phyloP scores from a whole-genome alignment of 2,797 vertebrate species.

The Halcyon badia region DNA sequence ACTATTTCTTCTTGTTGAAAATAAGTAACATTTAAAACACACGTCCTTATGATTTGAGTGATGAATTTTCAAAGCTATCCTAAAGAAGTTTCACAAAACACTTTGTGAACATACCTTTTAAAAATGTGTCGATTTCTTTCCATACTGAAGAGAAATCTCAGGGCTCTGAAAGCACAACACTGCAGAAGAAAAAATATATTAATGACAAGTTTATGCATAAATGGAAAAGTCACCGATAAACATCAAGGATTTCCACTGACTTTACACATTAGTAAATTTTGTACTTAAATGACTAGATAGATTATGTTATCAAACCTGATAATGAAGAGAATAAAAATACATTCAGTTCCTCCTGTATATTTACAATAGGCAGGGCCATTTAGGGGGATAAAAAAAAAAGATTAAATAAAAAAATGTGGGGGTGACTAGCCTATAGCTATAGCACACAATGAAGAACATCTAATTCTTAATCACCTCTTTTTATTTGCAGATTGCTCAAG shows the following conservation, averaged over 20 bases:
- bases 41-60: not conserved
- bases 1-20: not conserved
- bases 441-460: not conserved
- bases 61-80: not conserved
- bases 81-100: not conserved
- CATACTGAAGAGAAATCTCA: slow-evolving; percentile 93
- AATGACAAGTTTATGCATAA: not conserved
- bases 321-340: not conserved
- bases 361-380: not conserved
- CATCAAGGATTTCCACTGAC: not conserved
- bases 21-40: not conserved
- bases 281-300: not conserved
- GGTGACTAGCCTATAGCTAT: not conserved
- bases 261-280: not conserved
- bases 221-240: not conserved
- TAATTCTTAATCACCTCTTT: not conserved
- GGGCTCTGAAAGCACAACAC: slow-evolving; percentile 91
- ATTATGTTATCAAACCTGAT: not conserved
- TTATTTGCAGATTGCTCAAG: not conserved
- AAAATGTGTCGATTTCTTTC: slow-evolving; percentile 92
- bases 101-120: slow-evolving; percentile 84
- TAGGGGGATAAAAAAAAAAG: not conserved
- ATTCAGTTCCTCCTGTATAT: not conserved
- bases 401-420: not conserved
- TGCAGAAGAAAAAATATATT: slow-evolving; percentile 57